phyloP scores from a whole-genome alignment of 2,113 vertebrate genomes.

The Gallinago media region DNA sequence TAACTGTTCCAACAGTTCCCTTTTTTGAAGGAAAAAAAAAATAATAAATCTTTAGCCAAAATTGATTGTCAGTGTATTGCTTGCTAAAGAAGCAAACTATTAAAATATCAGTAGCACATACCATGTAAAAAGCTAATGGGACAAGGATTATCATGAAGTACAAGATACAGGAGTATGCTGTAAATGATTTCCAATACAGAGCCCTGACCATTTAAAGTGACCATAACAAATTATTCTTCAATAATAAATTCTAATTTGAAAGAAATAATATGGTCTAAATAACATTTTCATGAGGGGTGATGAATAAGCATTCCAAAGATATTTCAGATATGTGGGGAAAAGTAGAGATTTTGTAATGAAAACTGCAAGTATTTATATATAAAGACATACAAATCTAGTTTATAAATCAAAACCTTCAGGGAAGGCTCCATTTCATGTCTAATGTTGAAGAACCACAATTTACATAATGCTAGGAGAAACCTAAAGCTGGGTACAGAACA shows the following conservation, averaged over 20 bases:
- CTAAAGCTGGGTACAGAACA: slow-evolving; percentile 37
- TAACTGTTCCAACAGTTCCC: not conserved
- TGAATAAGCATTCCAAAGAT: not conserved
- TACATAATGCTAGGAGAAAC: slow-evolving; percentile 50
- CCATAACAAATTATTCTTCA: not conserved
- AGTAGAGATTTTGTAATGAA: not conserved
- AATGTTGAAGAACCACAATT: slow-evolving; percentile 27
- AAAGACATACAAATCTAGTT: not conserved
- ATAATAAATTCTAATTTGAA: not conserved
- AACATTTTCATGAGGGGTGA: not conserved
- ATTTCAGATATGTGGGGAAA: not conserved
- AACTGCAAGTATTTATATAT: not conserved
- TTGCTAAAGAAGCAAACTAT: not conserved
- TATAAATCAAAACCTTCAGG: not conserved
- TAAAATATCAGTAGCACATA: not conserved
- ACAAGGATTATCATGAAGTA: not conserved
- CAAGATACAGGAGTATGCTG: not conserved
- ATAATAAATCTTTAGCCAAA: not conserved
- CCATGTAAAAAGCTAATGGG: not conserved
- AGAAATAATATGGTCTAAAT: not conserved
- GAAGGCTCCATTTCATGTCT: not conserved
- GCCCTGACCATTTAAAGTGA: not conserved
- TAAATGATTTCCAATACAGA: not conserved
- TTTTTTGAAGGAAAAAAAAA: not conserved
- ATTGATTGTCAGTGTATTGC: not conserved